A percentile compares a stretch with the other conserved stretches of the same genome.
Evolutionary conservation across 2,888 invertebrate species (phyloP).

Genomic region (Cataglyphis rosenhaueri): DNA sequence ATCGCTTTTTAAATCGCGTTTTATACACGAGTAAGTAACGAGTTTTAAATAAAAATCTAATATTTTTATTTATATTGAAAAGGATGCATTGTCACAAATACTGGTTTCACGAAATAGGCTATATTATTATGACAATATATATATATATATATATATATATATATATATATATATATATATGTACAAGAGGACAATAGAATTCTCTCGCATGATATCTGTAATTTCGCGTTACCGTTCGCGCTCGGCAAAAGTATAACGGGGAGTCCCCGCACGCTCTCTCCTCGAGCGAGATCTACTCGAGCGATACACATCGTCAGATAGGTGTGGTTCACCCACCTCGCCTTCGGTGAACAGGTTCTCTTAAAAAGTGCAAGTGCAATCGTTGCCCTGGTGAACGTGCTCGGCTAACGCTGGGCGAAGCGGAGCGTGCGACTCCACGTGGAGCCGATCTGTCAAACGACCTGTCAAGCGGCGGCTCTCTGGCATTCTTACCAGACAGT

Average conservation of each 20-base stretch:
- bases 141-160: constrained; percentile 6
- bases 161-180: constrained; percentile 57
- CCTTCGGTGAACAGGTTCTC: constrained; percentile 73
- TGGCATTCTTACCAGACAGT: constrained; percentile 47
- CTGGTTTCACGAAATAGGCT: constrained; percentile 10
- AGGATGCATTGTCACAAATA: too few relatives aligned
- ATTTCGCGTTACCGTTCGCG: constrained; percentile 48
- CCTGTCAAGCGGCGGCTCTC: constrained; percentile 56
- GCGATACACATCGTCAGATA: constrained; percentile 48
- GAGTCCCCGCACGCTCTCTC: constrained; percentile 61
- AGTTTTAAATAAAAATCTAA: background rate
- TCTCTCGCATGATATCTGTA: background rate
- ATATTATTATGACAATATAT: constrained; percentile 6
- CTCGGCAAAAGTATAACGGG: constrained; percentile 63
- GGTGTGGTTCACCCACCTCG: constrained; percentile 64
- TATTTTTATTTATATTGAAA: background rate
- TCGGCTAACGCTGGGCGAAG: constrained; percentile 62
- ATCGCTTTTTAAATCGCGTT: constrained; percentile 8
- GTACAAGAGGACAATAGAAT: background rate
- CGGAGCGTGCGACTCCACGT: constrained; percentile 69
- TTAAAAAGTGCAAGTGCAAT: constrained; percentile 83
- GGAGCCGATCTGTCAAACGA: constrained; percentile 64
- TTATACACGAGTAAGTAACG: background rate
- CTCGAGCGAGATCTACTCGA: constrained; percentile 24
- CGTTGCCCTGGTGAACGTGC: constrained; percentile 78